Evolutionary conservation across 2,797 vertebrate genomes (phyloP), one percentile per base, ranked within the genome.

Genomic region (Paramormyrops hopkinsi): DNA sequence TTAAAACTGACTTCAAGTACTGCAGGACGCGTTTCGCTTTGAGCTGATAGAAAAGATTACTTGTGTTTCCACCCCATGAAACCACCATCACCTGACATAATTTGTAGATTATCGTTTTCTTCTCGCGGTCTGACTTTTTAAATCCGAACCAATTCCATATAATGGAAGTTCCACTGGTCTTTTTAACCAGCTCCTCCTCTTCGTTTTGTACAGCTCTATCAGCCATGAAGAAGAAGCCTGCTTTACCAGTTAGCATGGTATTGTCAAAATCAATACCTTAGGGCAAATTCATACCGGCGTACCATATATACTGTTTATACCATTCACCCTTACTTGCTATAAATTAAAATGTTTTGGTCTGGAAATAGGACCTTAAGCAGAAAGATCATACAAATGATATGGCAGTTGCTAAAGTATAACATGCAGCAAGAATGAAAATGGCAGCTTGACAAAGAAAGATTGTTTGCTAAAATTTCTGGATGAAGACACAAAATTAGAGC

Each of bases 401-500:
- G 46, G 56, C 14, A 69, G 14, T 53, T 37, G 51, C 29, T 69
- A 51, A 51, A 69, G 65, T 65, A 69, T 33, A 50, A 62, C 11
- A 22, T 62, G 33, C 44, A 89, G 44, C 22, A 46, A 59, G 83
- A 73, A 48, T 25, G 86, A 56, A 33, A 73, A 88, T 86, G 76
- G 54, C 41, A 65, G 46, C 41, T 73, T 59, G 79, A 88, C n/a
- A 17, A 79, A 33, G 89, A 51, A 89, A 76, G 86, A 90, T 90
- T 69, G 53, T 88, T 86, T 89, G 53, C 85, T 89, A 29, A 44
- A 44, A 82, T 88, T 88, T 88, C 62, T 48, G 84, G 90, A 88
- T 41, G 91, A 89, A 88, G 87, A 73, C 54, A 8, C 82, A 87
- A 91, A 91, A 91, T 88, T 22, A 25, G 88, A 91, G 89, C 65